Base-by-base conservation (phyloP, 1,140 invertebrate genomes). In the Drosophila kikkawai region DNA sequence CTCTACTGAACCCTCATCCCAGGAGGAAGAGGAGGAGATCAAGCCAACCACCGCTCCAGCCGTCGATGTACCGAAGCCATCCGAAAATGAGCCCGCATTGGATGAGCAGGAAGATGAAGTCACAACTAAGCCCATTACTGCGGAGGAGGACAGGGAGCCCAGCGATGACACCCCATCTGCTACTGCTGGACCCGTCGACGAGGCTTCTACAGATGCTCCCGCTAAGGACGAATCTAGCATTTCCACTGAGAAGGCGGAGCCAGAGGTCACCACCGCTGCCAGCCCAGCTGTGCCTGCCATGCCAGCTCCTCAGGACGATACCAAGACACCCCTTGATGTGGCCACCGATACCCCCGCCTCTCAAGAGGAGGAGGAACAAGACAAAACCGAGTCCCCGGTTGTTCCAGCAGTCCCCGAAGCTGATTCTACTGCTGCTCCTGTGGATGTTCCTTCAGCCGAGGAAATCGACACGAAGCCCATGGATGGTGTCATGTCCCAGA, bases 401-500 rank as follows among this genome's bases (percentile, higher is more conserved):
- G 26, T 50, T 48, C 36, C 76, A n/a, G 45, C 41, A 26, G 7
- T 17, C 15, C 22, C 58, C 37, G 73, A 39, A 26, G 13, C 55
- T 67, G 82, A 71, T 55, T 64, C 84, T 48, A 80, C 80, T 45
- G 32, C 51, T 41, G 45, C 68, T 70, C 53, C 84, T 34, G 60
- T 58, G 42, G 51, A 59, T 63, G 57, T 79, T 42, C 69, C 83
- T 39, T 29, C 36, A 59, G 66, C 82, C 48, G 68, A 76, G 53
- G 86, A 88, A 11, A 48, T 73, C 17, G 79, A 78, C 11, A 75
- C 63, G 4, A 90, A 88, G 58, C 84, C 85, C 4, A 70, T 81
- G 55, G 84, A 82, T 3, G 85, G 79, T n/a, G 61, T 58, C 12
- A 50, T 70, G 63, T 91, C 81, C 11, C 85, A 91, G 63, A 88